phyloP scores from a whole-genome alignment of 2,113 vertebrate species.

The Xiphophorus hellerii region DNA sequence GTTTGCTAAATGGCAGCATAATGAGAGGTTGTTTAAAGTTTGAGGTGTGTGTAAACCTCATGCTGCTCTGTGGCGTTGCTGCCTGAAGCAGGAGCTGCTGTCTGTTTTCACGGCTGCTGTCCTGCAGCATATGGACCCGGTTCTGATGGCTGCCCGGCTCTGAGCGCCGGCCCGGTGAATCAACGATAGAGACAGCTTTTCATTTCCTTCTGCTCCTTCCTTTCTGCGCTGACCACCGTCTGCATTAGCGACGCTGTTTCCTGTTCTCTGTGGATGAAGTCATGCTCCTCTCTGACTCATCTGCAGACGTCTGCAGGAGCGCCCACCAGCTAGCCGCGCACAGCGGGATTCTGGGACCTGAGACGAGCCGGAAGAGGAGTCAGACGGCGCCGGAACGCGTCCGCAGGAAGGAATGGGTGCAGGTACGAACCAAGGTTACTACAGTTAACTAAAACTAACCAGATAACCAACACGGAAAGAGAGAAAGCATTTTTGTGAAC shows the following conservation, averaged over 20 bases:
- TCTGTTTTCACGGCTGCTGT: slow-evolving; percentile 9
- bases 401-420: slow-evolving; percentile 89
- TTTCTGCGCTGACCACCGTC: slow-evolving; percentile 62
- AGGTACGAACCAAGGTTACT: slow-evolving; percentile 76
- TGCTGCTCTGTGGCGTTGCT: too few relatives aligned
- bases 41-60: too few relatives aligned
- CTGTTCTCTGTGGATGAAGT: slow-evolving; percentile 50
- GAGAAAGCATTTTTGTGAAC: too few relatives aligned
- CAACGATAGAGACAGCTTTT: slow-evolving; percentile 68
- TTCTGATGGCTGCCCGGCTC: slow-evolving; percentile 39
- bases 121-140: slow-evolving; percentile 30
- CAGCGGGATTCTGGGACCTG: slow-evolving; percentile 43
- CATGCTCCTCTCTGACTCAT: slow-evolving; percentile 63
- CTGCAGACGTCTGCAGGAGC: slow-evolving; percentile 71
- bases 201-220: slow-evolving; percentile 20
- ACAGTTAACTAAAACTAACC: too few relatives aligned
- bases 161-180: slow-evolving; percentile 48
- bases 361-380: slow-evolving; percentile 61
- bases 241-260: slow-evolving; percentile 53
- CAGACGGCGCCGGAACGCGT: slow-evolving; percentile 85
- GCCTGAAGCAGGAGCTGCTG: not conserved
- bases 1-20: too few relatives aligned
- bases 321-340: slow-evolving; percentile 69
- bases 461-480: too few relatives aligned
- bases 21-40: too few relatives aligned